Evolutionary conservation across 2,888 invertebrate species (phyloP), one percentile per base, ranked within the genome.

Genomic region (Parnassius apollo): DNA sequence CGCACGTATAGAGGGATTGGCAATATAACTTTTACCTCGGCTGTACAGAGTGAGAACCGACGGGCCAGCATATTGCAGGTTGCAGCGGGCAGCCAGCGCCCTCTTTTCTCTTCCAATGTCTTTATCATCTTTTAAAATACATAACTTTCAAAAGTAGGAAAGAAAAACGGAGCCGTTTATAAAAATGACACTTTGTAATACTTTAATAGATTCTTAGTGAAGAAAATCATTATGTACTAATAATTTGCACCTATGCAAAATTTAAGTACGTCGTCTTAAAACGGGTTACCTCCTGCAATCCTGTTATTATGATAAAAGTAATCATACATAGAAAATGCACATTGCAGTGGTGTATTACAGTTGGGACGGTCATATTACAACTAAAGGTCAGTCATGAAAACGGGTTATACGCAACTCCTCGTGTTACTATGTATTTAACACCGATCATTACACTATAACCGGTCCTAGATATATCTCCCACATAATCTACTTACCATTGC

Each of bases 361-460:
- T 68, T 69, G 66, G 68, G 68, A 69, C 64, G 68, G 66, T 66
- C 69, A 68, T 63, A 67, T 72, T 73, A 68, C 70, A 70, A 70
- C 68, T 69, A 74, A 72, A 74, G 71, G 73, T 72, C 73, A 68
- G 65, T 54, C 69, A 69, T 66, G 61, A 65, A 63, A 69, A 66
- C 67, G 54, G 69, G 69, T 68, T 64, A 59, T 64, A 57, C 60
- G 51, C 64, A 59, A 65, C 65, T 70, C 66, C 69, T 66, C 64
- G 61, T 67, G 68, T 65, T 69, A 66, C 66, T 66, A 65, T 63
- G 59, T 60, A 60, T 64, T 64, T 64, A 60, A 64, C 59, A 45
- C 52, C 46, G 22, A 57, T 57, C 69, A 70, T 77, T 77, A 75
- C 76, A 67, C 70, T 73, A 75, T 69, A 78, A 77, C 74, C 74